These are phyloP conservation scores for Scomber scombrus DNA, from an alignment of 2,113 vertebrate genomes.

Conservation along the genomic window DNA sequence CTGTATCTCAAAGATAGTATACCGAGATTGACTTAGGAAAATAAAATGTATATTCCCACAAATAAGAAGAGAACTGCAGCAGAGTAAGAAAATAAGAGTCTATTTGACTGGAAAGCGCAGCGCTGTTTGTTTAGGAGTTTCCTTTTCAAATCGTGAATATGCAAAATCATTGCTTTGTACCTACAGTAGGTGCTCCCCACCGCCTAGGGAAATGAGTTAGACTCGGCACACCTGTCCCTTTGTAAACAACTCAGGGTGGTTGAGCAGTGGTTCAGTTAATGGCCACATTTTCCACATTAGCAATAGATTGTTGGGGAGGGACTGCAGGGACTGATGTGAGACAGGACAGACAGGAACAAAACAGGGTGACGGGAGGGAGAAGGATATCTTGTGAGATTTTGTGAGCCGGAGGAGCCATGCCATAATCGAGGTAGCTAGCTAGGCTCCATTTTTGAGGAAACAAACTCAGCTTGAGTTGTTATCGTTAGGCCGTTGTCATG, in stretches of 20 bases:
- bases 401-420: conserved; percentile 1
- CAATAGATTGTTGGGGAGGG: conserved; percentile 12
- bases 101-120: conserved; percentile 30
- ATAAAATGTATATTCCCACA: not conserved
- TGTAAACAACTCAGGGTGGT: conserved; percentile 60
- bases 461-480: conserved; percentile 7
- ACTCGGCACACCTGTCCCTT: conserved; percentile 61
- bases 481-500: not conserved
- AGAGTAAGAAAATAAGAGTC: not conserved
- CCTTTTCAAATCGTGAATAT: conserved; percentile 57
- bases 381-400: conserved; percentile 12
- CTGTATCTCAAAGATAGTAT: not conserved
- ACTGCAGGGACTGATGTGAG: not conserved
- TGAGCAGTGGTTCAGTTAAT: conserved; percentile 51
- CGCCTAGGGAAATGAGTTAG: conserved; percentile 65
- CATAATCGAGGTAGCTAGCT: conserved; percentile 7
- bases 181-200: conserved; percentile 5
- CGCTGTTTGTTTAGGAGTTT: conserved; percentile 49
- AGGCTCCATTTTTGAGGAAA: not conserved
- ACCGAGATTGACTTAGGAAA: not conserved
- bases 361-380: not conserved
- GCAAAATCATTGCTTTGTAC: conserved; percentile 54
- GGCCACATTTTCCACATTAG: conserved; percentile 56
- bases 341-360: not conserved
- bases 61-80: not conserved